Conservation (phyloP, 64 coral and sea anemone genomes). For the Cladopsammia gracilis region DNA sequence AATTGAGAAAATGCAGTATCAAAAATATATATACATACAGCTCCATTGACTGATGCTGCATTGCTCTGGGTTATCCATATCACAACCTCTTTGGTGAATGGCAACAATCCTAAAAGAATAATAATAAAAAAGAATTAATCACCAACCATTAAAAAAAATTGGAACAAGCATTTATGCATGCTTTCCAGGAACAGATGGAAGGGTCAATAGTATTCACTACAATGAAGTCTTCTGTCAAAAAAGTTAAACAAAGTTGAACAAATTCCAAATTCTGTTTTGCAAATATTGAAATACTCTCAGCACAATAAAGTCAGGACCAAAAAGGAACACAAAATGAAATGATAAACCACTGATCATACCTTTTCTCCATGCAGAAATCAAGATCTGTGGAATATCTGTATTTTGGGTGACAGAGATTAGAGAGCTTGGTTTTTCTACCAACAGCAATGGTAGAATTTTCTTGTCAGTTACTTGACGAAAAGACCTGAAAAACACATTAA, state of each 20-base stretch:
- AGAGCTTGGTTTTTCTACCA: neutral
- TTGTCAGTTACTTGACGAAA: neutral
- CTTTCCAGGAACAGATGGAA: no score
- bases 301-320: no score
- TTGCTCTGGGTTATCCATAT: neutral
- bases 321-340: no score
- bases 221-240: no score
- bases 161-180: neutral
- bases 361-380: neutral
- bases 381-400: constrained; percentile 14
- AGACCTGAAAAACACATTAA: neutral
- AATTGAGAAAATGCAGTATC: neutral
- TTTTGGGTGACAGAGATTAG: constrained; percentile 7
- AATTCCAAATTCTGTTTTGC: no score
- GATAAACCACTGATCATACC: no score
- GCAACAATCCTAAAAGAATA: neutral
- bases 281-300: no score
- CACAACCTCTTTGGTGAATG: neutral
- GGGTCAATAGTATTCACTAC: no score
- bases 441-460: constrained; percentile 6
- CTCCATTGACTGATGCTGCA: neutral
- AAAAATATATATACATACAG: neutral
- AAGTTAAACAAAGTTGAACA: no score
- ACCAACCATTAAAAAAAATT: neutral
- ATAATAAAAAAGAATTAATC: neutral